Percentiles rank a stretch among this genome's conserved stretches.
Evolutionary conservation across 2,888 invertebrate genomes (phyloP).

Genomic region (Cheilosia vernalis): DNA sequence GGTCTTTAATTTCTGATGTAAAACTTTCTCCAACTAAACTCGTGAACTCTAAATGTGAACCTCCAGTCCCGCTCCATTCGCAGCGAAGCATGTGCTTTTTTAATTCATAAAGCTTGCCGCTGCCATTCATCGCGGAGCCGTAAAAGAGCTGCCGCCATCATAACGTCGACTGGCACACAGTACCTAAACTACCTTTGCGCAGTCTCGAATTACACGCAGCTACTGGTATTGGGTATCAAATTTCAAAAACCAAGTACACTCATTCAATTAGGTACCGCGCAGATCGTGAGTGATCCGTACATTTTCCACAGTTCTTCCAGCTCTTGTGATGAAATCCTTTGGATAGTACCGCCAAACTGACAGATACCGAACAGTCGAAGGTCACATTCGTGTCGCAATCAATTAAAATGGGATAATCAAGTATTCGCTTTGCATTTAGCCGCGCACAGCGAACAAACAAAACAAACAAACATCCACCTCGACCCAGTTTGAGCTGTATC

Average conservation of each 20-base stretch:
- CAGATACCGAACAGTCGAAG: constrained; percentile 70
- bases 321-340: constrained; percentile 55
- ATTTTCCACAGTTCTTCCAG: constrained; percentile 11
- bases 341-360: constrained; percentile 54
- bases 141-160: constrained; percentile 65
- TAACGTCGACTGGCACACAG: constrained; percentile 28
- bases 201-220: constrained; percentile 58
- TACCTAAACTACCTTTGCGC: not conserved
- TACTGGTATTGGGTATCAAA: constrained; percentile 21
- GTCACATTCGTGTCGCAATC: constrained; percentile 76
- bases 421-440: constrained; percentile 63
- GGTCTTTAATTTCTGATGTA: not conserved
- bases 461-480: constrained; percentile 13
- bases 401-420: constrained; percentile 74
- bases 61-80: not conserved
- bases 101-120: constrained; percentile 77
- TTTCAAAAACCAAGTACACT: constrained; percentile 20
- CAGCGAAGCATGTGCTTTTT: constrained; percentile 74
- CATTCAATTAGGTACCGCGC: constrained; percentile 6
- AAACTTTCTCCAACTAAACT: not conserved
- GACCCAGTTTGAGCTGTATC: constrained; percentile 29
- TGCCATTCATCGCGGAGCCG: constrained; percentile 46
- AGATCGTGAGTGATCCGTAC: constrained; percentile 7
- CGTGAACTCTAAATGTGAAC: not conserved
- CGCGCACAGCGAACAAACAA: constrained; percentile 47